Percentiles rank a stretch among this genome's conserved stretches.
phyloP scores from a whole-genome alignment of 2,797 vertebrate genomes.

The Macroramphosus scolopax region DNA sequence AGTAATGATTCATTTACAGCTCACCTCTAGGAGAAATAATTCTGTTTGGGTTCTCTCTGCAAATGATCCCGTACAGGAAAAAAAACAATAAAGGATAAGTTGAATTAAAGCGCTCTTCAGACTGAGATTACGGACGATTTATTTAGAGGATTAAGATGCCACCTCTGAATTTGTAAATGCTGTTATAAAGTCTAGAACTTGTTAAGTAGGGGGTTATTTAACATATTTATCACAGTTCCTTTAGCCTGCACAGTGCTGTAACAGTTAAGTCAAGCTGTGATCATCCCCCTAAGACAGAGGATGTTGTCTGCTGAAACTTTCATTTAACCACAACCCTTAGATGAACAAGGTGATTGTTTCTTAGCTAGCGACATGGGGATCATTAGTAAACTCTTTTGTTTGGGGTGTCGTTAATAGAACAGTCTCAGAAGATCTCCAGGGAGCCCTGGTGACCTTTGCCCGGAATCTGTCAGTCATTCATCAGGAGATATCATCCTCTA shows the following conservation, averaged over 20 bases:
- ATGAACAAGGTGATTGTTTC: constrained; percentile 93
- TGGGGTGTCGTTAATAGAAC: constrained; percentile 95
- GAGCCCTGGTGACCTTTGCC: constrained; percentile 97
- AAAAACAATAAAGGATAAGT: constrained; percentile 30
- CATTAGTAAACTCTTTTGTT: constrained; percentile 95
- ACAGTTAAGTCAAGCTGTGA: constrained; percentile 82
- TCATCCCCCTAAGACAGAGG: constrained; percentile 87
- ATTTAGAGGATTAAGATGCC: constrained; percentile 58
- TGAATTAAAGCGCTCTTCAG: constrained; percentile 13
- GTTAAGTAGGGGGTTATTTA: constrained; percentile 86
- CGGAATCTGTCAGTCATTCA: constrained; percentile 98
- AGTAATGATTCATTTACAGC: background rate
- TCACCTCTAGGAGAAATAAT: background rate
- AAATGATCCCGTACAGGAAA: too few relatives aligned
- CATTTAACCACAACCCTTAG: constrained; percentile 90
- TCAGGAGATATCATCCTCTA: constrained; percentile 97
- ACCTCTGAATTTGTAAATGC: constrained; percentile 59
- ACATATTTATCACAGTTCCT: constrained; percentile 91
- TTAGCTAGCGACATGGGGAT: constrained; percentile 79
- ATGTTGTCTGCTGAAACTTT: constrained; percentile 86
- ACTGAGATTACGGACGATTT: constrained; percentile 30
- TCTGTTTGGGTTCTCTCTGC: constrained; percentile 3
- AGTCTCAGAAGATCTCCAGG: constrained; percentile 91
- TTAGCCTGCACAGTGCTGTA: constrained; percentile 78
- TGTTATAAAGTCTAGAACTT: constrained; percentile 63